phyloP scores from a whole-genome alignment of 1,140 invertebrate genomes.

The Platyura marginata region DNA sequence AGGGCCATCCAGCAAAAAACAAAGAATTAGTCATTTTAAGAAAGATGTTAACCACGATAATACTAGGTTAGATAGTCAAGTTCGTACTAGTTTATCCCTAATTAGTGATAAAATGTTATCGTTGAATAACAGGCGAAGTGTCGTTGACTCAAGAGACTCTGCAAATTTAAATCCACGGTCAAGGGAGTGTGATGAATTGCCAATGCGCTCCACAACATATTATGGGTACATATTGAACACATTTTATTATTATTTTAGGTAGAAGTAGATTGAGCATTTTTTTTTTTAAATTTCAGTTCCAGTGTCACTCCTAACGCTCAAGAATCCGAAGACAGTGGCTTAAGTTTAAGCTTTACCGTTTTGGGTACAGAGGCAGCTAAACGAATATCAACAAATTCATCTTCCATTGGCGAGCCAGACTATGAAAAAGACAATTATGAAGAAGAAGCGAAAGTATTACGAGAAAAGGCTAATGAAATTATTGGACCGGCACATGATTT shows the following conservation, averaged over 20 bases:
- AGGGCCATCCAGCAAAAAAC: conserved; percentile 52
- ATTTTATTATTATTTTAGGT: background rate
- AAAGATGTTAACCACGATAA: conserved; percentile 20
- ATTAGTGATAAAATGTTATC: background rate
- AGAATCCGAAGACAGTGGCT: conserved; percentile 3
- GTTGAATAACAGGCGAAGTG: conserved; percentile 9
- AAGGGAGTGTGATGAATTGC: conserved; percentile 1
- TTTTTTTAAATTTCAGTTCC: background rate
- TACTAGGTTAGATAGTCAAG: background rate
- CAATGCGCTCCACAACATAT: conserved; percentile 3
- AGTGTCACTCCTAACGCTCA: conserved; percentile 1
- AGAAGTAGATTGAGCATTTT: too few relatives aligned
- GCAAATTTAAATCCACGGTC: conserved; percentile 21
- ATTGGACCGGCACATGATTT: background rate
- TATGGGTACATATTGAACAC: conserved; percentile 1
- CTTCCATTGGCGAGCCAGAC: conserved; percentile 4
- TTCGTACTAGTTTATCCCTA: background rate
- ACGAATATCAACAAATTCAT: conserved; percentile 15
- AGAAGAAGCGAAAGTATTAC: background rate
- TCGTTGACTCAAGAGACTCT: conserved; percentile 21
- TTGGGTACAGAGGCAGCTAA: conserved; percentile 7
- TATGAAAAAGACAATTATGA: background rate
- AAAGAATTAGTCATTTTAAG: conserved; percentile 61
- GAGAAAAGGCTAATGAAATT: background rate
- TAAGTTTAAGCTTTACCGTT: conserved; percentile 2